Evolutionary conservation across 2,797 vertebrate genomes (phyloP), one percentile per base, ranked within the genome.

Genomic region (Gallinago stenura): DNA sequence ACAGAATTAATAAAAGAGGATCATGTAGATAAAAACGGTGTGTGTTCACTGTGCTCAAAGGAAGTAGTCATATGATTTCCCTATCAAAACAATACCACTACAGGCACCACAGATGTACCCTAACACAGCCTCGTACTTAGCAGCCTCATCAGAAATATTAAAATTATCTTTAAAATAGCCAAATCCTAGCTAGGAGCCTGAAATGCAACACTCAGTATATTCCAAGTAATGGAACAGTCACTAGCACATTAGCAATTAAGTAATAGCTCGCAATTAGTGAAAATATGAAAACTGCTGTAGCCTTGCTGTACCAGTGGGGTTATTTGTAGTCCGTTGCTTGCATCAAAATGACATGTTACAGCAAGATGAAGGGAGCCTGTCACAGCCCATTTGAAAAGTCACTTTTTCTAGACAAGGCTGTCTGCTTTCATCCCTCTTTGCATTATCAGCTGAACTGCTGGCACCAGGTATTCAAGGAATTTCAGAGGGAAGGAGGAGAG

Each of bases 311-410:
- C 79, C 33, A 31, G 70, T 80, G 62, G 39, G 13, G 33, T 94
- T 93, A 86, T 94, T 95, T 94, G 85, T 70, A 82, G 73, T 84
- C 83, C 57, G 22, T 35, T 87, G 45, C 77, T 79, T 89, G 60
- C 75, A 70, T 77, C 87, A 35, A 79, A 94, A 88, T 88, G 76
- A 72, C 56, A 91, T 8, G 61, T 71, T 94, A 88, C n/a, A 88
- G 89, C 73, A 82, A 96, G 87, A 88, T 77, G 93, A 96, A 97
- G 87, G 83, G 82, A 93, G 46, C 35, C 87, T 90, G 92, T 94
- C 93, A 96, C 66, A 91, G 53, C 50, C 66, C 64, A 78, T 95
- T 96, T 96, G 90, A 96, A 94, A 97, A 93, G 87, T 93, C 80
- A 84, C 65, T 85, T 89, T 48, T 96, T 78, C 79, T 73, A 95